A percentile compares a stretch with the other conserved stretches of the same genome.
Conservation (phyloP, 2,888 invertebrate genomes). For the Itoplectis maculator region DNA sequence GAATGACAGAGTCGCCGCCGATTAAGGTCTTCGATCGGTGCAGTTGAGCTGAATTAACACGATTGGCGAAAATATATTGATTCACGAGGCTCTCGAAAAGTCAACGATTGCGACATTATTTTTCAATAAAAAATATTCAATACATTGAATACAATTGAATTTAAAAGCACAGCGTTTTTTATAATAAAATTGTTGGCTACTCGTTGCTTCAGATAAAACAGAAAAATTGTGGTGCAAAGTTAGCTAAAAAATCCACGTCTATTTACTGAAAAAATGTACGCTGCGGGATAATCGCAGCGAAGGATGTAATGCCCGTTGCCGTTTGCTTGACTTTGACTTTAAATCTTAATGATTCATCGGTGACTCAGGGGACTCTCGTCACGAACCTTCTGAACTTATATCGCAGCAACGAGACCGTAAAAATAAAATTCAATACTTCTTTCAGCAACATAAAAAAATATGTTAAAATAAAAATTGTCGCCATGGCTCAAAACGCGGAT, state of each 20-base stretch:
- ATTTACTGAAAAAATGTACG: neutral
- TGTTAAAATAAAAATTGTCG: neutral
- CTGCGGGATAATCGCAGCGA: neutral
- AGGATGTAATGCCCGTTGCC: neutral
- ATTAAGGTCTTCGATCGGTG: slow-evolving; percentile 16
- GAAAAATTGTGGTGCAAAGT: neutral
- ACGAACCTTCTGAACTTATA: neutral
- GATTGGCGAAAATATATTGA: neutral
- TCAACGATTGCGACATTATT: neutral
- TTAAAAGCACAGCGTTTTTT: neutral
- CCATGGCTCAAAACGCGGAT: neutral
- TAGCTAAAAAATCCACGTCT: neutral
- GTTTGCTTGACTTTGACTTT: slow-evolving; percentile 6
- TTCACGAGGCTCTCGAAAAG: neutral
- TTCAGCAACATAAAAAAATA: neutral
- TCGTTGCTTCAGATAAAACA: neutral
- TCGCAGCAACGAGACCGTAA: neutral
- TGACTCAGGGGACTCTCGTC: neutral
- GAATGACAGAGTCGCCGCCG: slow-evolving; percentile 30
- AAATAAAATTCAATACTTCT: neutral
- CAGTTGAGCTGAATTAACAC: slow-evolving; percentile 16
- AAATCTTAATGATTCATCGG: slow-evolving; percentile 10
- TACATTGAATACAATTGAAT: too few relatives aligned
- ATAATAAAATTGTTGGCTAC: neutral
- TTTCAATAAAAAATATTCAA: too few relatives aligned